Conservation (phyloP, 2,888 invertebrate genomes). For the Nemoura dubitans region DNA sequence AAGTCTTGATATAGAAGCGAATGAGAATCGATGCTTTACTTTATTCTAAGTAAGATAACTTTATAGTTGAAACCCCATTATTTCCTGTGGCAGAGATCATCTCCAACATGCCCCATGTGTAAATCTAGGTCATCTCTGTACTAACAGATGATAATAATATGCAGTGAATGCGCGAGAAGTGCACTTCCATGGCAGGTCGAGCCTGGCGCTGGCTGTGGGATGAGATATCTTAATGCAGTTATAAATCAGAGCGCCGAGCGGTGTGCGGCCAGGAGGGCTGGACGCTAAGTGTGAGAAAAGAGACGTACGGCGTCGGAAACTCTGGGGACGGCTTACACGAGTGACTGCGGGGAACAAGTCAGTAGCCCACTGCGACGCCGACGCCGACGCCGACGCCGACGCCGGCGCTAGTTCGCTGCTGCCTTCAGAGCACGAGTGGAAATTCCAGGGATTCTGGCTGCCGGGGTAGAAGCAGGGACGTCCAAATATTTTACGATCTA, state of each 20-base stretch:
- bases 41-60: not conserved
- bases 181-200: not conserved
- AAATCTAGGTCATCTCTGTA: not conserved
- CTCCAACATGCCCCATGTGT: not conserved
- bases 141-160: not conserved
- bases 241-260: slow-evolving; percentile 37
- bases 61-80: not conserved
- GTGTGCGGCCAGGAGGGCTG: not conserved
- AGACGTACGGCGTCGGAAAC: slow-evolving; percentile 26
- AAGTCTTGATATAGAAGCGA: not conserved
- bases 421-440: not conserved
- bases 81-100: not conserved
- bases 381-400: no score
- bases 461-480: slow-evolving; percentile 10
- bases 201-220: not conserved
- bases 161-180: slow-evolving; percentile 3
- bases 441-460: not conserved
- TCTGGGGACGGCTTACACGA: slow-evolving; percentile 37
- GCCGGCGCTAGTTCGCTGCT: no score
- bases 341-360: slow-evolving; percentile 33
- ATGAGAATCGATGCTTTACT: not conserved
- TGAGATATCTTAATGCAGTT: slow-evolving; percentile 44
- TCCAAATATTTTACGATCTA: slow-evolving; percentile 9
- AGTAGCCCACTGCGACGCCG: slow-evolving; percentile 21
- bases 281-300: slow-evolving; percentile 43